Base-by-base conservation (phyloP, 2,113 vertebrate species). In the Phaetusa simplex region DNA sequence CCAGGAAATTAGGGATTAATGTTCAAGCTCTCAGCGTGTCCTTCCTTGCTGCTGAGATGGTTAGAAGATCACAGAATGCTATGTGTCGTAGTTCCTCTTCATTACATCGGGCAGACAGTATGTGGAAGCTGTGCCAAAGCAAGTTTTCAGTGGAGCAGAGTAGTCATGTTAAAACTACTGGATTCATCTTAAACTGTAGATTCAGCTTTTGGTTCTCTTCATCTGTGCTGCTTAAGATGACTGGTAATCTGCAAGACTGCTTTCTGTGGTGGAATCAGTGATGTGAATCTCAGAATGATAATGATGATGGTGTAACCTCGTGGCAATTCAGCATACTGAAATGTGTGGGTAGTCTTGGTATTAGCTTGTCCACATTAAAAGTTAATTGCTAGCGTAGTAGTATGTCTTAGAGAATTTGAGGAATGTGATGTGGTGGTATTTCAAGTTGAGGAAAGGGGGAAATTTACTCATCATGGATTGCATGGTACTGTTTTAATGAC, bases 231-330 rank as follows among this genome's bases (percentile, higher is more conserved):
- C 5, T 66, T 50, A 53, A 58, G 14, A 22, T 71, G 14, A 32
- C 15, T 49, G 27, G 14, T 71, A 30, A 32, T 59, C 29, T 67
- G 11, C 14, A 67, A 59, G 34, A 40, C 17, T 0, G 0, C 17
- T 78, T 79, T 88, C 36, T 64, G 11, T 64, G 61, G 24, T 67
- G 27, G 49, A 38, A 34, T 64, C 20, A 21, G 1, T 9, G 53
- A 2, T 58, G 32, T 62, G 45, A 66, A 22, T 73, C 50, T 93
- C 26, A 43, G 40, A 84, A 12, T 59, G 32, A 4, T 49, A 13
- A n/a, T 23, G 22, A 21, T 34, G 9, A 45, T 0, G 2, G 34
- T 38, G 38, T 76, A 56, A 29, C 20, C 11, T 36, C 1, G 0
- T 38, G 36, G n/a, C 47, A 66, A 42, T 73, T 42, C 52, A 52